Conservation (phyloP, 2,888 invertebrate species). For the Molorchus minor region DNA sequence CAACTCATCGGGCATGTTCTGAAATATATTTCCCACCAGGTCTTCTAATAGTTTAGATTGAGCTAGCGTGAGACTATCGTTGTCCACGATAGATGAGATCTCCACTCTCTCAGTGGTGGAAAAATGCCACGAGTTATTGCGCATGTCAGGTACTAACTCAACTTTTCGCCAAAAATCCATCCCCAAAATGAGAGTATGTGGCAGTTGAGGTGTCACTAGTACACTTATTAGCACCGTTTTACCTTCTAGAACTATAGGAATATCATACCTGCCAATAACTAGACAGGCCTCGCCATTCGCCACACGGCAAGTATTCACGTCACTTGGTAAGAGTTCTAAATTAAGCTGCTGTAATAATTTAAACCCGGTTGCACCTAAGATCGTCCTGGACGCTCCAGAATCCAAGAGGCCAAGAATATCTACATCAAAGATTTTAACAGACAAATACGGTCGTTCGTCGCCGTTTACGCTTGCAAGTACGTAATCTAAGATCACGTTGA, state of each 20-base stretch:
- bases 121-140: conserved; percentile 31
- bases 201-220: conserved; percentile 29
- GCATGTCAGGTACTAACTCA: conserved; percentile 33
- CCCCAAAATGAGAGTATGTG: conserved; percentile 28
- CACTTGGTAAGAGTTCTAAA: background rate
- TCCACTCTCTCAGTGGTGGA: too few relatives aligned
- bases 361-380: conserved; percentile 8
- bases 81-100: background rate
- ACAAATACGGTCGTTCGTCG: conserved; percentile 27
- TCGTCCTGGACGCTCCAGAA: conserved; percentile 19
- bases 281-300: conserved; percentile 32
- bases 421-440: conserved; percentile 4
- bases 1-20: background rate
- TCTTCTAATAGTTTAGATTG: background rate
- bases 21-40: background rate
- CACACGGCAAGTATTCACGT: conserved; percentile 13
- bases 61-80: background rate
- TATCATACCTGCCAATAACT: conserved; percentile 25
- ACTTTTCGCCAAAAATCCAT: conserved; percentile 32
- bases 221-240: conserved; percentile 29
- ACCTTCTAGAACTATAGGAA: conserved; percentile 21
- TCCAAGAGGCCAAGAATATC: conserved; percentile 21
- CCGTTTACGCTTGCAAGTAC: conserved; percentile 22
- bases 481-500: conserved; percentile 14
- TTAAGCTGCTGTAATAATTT: conserved; percentile 4